Evolutionary conservation across 2,888 invertebrate species (phyloP).

Genomic region (Patella pellucida): DNA sequence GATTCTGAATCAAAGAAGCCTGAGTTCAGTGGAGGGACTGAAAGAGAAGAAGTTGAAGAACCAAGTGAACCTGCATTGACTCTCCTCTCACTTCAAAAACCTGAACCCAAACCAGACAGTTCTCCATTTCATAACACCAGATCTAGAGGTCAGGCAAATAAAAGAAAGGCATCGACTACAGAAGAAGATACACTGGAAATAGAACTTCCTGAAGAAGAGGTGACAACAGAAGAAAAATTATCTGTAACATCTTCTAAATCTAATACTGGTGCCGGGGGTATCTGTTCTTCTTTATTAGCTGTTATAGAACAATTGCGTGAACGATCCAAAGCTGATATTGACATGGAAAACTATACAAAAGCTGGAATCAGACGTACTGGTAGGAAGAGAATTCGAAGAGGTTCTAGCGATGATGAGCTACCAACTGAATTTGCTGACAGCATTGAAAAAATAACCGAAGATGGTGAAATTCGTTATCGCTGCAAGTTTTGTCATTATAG

Average conservation of each 20-base stretch:
- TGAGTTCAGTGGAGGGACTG: neutral
- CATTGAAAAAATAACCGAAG: constrained; percentile 55
- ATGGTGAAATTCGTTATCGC: constrained; percentile 51
- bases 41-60: constrained; percentile 8
- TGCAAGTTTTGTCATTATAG: constrained; percentile 68
- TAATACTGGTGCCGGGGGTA: constrained; percentile 47
- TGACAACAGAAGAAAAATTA: neutral
- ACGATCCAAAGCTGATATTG: constrained; percentile 50
- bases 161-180: neutral
- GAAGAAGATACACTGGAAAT: neutral
- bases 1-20: constrained; percentile 13
- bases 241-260: neutral
- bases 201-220: constrained; percentile 1
- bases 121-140: constrained; percentile 12
- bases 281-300: constrained; percentile 67
- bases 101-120: neutral
- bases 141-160: constrained; percentile 13
- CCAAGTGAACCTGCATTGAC: neutral
- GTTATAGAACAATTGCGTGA: constrained; percentile 69
- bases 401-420: constrained; percentile 7
- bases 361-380: neutral
- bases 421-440: constrained; percentile 49
- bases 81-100: neutral
- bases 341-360: constrained; percentile 42
- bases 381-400: constrained; percentile 13